Conservation (phyloP, 53 echinoderm and acorn worm genomes). For the Echinarachnius parma region DNA sequence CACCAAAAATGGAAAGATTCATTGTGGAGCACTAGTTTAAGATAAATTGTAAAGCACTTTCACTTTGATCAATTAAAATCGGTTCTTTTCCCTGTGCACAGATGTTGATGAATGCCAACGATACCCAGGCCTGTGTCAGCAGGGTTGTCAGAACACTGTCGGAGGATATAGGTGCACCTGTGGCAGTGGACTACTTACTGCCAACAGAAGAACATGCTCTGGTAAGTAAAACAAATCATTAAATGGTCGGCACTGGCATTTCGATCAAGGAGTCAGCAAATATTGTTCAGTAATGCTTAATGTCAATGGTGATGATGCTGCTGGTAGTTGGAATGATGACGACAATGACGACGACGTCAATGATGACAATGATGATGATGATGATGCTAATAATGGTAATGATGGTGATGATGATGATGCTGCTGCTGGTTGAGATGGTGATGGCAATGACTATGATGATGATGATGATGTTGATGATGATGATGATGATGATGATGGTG, state of each 20-base stretch:
- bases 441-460: constrained; percentile 2
- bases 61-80: too few species aligned
- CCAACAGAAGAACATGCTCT: constrained; percentile 74
- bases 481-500: background rate
- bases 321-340: background rate
- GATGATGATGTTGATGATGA: constrained; percentile 6
- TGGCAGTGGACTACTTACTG: constrained; percentile 46
- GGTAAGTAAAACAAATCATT: too few species aligned
- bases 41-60: too few species aligned
- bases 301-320: background rate
- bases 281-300: too few species aligned
- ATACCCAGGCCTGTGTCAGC: constrained; percentile 67
- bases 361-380: background rate
- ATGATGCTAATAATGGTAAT: background rate
- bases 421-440: background rate
- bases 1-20: background rate
- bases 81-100: constrained; percentile 9
- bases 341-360: background rate
- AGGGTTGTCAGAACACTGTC: constrained; percentile 74
- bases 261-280: too few species aligned
- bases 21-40: too few species aligned
- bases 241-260: too few species aligned
- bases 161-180: constrained; percentile 77
- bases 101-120: constrained; percentile 84
- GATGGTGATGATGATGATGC: background rate